Conservation (phyloP, 2,888 invertebrate genomes). For the Scelioninae gen. 1 region DNA sequence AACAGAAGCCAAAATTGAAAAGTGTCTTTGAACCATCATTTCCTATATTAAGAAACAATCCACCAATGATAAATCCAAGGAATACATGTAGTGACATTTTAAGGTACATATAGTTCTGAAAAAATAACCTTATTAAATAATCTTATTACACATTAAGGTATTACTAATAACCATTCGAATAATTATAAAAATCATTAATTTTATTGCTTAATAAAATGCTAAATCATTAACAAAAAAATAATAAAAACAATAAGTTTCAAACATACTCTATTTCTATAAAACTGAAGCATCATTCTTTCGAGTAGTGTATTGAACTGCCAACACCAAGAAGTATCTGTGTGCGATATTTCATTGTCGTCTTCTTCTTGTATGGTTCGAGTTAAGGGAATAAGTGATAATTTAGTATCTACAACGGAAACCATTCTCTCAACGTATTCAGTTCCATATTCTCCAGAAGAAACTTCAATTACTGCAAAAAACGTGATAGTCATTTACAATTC, state of each 20-base stretch:
- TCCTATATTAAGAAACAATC: constrained; percentile 90
- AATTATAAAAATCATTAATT: too few relatives aligned
- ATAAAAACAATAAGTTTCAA: too few relatives aligned
- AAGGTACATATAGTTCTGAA: constrained; percentile 89
- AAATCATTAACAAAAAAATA: constrained; percentile 35
- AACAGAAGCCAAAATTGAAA: constrained; percentile 94
- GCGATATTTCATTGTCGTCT: constrained; percentile 83
- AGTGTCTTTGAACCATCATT: constrained; percentile 92
- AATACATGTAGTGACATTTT: constrained; percentile 89
- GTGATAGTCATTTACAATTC: too few relatives aligned
- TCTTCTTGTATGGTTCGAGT: constrained; percentile 59
- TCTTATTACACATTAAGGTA: too few relatives aligned
- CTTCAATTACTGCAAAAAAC: constrained; percentile 87
- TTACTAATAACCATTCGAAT: too few relatives aligned
- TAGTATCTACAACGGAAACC: constrained; percentile 87
- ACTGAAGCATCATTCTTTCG: constrained; percentile 90
- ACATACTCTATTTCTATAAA: constrained; percentile 89
- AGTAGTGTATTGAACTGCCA: constrained; percentile 89
- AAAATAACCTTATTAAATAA: background rate
- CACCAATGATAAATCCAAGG: constrained; percentile 89
- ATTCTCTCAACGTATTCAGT: constrained; percentile 87
- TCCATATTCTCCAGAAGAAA: constrained; percentile 92
- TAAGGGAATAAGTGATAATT: constrained; percentile 75
- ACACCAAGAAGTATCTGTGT: constrained; percentile 86
- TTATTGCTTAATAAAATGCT: too few relatives aligned